These are phyloP conservation scores for Discoglossus pictus DNA, from an alignment of 2,797 vertebrate species.

Conservation along the genomic window DNA sequence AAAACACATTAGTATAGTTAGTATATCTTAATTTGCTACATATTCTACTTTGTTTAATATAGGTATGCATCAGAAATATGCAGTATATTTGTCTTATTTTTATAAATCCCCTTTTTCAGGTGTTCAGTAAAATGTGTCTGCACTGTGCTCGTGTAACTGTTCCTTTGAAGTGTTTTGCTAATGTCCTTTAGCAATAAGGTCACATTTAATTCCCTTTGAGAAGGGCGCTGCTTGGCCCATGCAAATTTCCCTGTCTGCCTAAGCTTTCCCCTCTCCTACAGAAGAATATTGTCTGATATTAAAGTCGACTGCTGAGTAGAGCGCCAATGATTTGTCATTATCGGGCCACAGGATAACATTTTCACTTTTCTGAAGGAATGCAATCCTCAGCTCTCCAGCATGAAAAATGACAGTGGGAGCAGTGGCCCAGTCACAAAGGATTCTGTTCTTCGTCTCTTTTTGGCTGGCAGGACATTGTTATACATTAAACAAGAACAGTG, in stretches of 20 bases:
- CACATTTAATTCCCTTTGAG: slow-evolving; percentile 51
- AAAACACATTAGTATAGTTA: no score
- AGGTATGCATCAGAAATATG: no score
- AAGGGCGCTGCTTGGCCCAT: slow-evolving; percentile 44
- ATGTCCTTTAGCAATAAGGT: slow-evolving; percentile 56
- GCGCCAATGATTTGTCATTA: slow-evolving; percentile 58
- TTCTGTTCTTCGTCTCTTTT: slow-evolving; percentile 55
- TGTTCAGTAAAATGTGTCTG: no score
- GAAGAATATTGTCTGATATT: slow-evolving; percentile 57
- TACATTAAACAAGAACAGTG: slow-evolving; percentile 47
- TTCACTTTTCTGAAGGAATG: slow-evolving; percentile 61
- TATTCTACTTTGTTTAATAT: no score
- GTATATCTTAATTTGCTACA: no score
- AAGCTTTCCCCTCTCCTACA: slow-evolving; percentile 51
- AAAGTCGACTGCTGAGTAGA: slow-evolving; percentile 51
- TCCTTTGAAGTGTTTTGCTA: not conserved
- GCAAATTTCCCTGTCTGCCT: slow-evolving; percentile 53
- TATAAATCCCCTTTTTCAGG: no score
- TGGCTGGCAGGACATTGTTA: slow-evolving; percentile 49
- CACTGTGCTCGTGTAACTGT: not conserved
- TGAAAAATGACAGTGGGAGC: slow-evolving; percentile 49
- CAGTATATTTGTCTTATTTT: no score
- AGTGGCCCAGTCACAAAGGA: slow-evolving; percentile 29
- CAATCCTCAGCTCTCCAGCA: slow-evolving; percentile 51
- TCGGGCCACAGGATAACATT: slow-evolving; percentile 60